phyloP scores from a whole-genome alignment of 2,113 vertebrate species.

The Gallinago jamesoni region DNA sequence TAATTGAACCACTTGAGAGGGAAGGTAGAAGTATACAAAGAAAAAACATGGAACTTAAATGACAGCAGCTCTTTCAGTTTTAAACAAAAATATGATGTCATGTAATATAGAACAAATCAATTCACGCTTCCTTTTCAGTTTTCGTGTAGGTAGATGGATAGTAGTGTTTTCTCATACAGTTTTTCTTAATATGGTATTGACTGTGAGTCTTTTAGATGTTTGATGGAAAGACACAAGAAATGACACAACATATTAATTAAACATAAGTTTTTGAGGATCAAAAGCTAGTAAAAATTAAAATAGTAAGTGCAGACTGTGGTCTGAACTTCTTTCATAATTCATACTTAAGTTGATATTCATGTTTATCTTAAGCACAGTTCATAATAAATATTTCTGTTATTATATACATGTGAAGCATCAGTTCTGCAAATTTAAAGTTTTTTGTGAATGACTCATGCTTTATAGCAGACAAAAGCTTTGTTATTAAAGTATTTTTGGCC shows the following conservation, averaged over 20 bases:
- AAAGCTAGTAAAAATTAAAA: not conserved
- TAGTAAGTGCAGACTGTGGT: not conserved
- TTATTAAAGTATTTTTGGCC: not conserved
- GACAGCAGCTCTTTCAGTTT: not conserved
- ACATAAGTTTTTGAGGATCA: not conserved
- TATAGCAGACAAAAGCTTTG: not conserved
- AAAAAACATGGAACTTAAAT: slow-evolving; percentile 9
- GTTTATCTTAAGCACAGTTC: no score
- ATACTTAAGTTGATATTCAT: not conserved
- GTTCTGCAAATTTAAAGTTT: not conserved
- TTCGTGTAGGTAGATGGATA: not conserved
- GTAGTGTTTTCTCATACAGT: not conserved
- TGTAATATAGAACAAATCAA: not conserved
- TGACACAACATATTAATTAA: not conserved
- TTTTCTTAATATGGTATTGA: not conserved
- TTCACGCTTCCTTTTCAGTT: not conserved
- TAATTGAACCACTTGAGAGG: not conserved
- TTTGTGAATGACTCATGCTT: not conserved
- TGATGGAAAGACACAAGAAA: not conserved
- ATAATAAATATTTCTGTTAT: not conserved
- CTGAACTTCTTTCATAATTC: not conserved
- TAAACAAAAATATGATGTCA: not conserved
- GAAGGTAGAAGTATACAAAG: not conserved
- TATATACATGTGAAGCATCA: not conserved
- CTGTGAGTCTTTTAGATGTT: not conserved